Conservation (phyloP, 2,113 vertebrate genomes). For the Okapia johnstoni region DNA sequence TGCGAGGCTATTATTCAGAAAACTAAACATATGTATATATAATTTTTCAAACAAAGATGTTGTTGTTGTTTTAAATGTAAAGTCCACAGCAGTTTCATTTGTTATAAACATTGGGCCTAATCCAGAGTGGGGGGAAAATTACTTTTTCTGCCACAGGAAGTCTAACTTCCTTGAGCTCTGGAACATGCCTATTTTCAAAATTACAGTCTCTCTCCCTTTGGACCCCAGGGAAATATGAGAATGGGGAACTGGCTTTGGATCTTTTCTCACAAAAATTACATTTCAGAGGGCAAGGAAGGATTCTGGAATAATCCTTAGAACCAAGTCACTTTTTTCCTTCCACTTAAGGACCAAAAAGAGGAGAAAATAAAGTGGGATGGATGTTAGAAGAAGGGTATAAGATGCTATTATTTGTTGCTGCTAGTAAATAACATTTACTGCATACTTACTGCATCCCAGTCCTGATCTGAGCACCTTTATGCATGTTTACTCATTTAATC, state of each 20-base stretch:
- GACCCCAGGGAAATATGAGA: not conserved
- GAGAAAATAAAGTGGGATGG: not conserved
- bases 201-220: not conserved
- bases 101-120: slow-evolving; percentile 28
- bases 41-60: slow-evolving; percentile 57
- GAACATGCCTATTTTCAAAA: slow-evolving; percentile 32
- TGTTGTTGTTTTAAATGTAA: slow-evolving; percentile 59
- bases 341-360: not conserved
- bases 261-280: not conserved
- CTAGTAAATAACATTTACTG: not conserved
- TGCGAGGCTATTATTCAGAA: slow-evolving; percentile 3
- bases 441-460: not conserved
- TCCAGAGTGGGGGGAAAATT: not conserved
- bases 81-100: slow-evolving; percentile 50
- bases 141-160: slow-evolving; percentile 9
- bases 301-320: slow-evolving; percentile 31
- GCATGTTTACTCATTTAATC: not conserved
- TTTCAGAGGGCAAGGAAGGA: slow-evolving; percentile 22
- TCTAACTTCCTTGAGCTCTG: slow-evolving; percentile 25
- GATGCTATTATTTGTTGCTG: not conserved
- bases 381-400: not conserved
- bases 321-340: not conserved
- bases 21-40: slow-evolving; percentile 35
- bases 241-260: slow-evolving; percentile 3
- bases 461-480: not conserved